Base-by-base conservation (phyloP, 2,888 invertebrate species). In the Caenorhabditis zanzibari region DNA sequence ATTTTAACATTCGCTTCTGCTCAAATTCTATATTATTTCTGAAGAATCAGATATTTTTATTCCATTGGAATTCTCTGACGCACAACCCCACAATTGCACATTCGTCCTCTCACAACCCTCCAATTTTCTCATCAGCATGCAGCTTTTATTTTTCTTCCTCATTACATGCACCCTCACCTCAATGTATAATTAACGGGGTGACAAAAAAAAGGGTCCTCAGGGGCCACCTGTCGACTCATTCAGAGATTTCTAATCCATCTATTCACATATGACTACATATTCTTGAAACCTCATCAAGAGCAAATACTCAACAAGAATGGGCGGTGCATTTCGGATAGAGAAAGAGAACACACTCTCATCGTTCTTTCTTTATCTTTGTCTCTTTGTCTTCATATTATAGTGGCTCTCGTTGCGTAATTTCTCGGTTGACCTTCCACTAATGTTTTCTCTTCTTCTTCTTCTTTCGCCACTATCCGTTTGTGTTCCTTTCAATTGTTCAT, bases 341-440 rank as follows among this genome's bases (percentile, higher is more conserved):
- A 28, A 12, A n/a, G 44, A 44, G 26, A 26, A 26, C 32, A 22
- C 54, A 35, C 69, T 24, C 22, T 6, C 41, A 44, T 14, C 22
- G 14, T 54, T 41, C 41, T 49, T 44, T 32, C 32, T 16, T 47
- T 38, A 28, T 47, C 19, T 49, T n/a, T 38, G 1, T 58, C 22
- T 56, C 69, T 35, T 41, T 56, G 22, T 69, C 69, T 69, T 69
- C 54, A 22, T 49, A 35, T 66, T 66, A 49, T 66, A 68, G 68
- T 68, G 54, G 68, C 68, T 54, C 68, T 68, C 54, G 24, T 68
- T 68, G 38, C 68, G 68, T 68, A 68, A 68, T 68, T 68, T 54
- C 68, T 68, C 49, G 52, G 52, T 68, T 68, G 68, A 68, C 68
- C 49, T 66, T 19, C 54, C 38, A 6, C 63, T 44, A 14, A 47